Evolutionary conservation across 2,888 invertebrate genomes (phyloP).

Genomic region (Patella pellucida): DNA sequence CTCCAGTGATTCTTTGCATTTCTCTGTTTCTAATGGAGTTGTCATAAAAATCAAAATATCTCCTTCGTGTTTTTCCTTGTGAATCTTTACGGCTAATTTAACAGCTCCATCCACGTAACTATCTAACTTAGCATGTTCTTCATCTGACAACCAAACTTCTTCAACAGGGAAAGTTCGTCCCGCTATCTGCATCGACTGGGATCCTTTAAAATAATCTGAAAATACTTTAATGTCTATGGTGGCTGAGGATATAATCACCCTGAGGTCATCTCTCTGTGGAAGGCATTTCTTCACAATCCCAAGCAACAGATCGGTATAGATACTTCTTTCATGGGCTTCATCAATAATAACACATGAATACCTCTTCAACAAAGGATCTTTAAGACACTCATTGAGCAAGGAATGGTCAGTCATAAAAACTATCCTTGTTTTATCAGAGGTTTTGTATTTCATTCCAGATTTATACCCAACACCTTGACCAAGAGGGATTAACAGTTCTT

Average conservation of each 20-base stretch:
- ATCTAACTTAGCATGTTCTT: slow-evolving; percentile 25
- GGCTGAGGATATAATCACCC: slow-evolving; percentile 69
- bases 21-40: slow-evolving; percentile 64
- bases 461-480: slow-evolving; percentile 64
- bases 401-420: slow-evolving; percentile 68
- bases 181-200: slow-evolving; percentile 61
- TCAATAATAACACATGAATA: slow-evolving; percentile 67
- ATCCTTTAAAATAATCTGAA: slow-evolving; percentile 59
- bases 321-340: slow-evolving; percentile 70
- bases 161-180: slow-evolving; percentile 69
- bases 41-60: slow-evolving; percentile 71
- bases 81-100: slow-evolving; percentile 57
- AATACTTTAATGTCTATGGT: slow-evolving; percentile 69
- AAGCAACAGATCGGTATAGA: slow-evolving; percentile 69
- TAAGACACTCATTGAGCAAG: slow-evolving; percentile 65
- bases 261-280: slow-evolving; percentile 55
- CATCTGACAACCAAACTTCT: slow-evolving; percentile 48
- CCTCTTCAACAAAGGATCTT: slow-evolving; percentile 49
- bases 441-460: slow-evolving; percentile 52
- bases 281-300: slow-evolving; percentile 66
- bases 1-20: slow-evolving; percentile 43
- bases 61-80: slow-evolving; percentile 52
- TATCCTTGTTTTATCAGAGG: slow-evolving; percentile 52
- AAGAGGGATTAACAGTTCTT: slow-evolving; percentile 58
- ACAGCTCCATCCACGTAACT: slow-evolving; percentile 53